Percentiles rank a stretch among this genome's conserved stretches.
These are phyloP conservation scores for Centropus bengalensis DNA, from an alignment of 2,113 vertebrate species.

Conservation along the genomic window DNA sequence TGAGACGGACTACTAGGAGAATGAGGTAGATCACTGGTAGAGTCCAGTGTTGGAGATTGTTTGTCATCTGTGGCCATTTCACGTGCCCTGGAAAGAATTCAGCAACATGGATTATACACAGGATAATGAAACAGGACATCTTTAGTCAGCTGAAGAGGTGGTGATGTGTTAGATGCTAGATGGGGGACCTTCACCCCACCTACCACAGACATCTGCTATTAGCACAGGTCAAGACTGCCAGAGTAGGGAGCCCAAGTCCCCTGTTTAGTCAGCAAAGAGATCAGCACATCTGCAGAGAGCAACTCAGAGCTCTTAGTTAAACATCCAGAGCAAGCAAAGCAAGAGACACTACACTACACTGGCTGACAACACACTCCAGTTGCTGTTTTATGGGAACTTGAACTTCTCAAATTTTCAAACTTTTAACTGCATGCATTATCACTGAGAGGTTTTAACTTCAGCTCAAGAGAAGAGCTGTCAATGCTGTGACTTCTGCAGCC, in stretches of 20 bases:
- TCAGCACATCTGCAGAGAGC: not conserved
- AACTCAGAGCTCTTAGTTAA: not conserved
- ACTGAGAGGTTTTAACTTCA: not conserved
- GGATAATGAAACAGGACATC: not conserved
- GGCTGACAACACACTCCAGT: not conserved
- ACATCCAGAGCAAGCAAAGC: not conserved
- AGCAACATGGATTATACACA: not conserved
- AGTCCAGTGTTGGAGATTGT: conserved; percentile 83
- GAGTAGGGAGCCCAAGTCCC: not conserved
- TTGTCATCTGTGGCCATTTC: conserved; percentile 95
- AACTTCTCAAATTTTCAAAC: not conserved
- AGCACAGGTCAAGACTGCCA: not conserved
- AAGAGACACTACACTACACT: not conserved
- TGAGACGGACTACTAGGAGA: conserved; percentile 91
- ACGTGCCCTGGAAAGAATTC: conserved; percentile 71
- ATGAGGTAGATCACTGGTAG: conserved; percentile 80
- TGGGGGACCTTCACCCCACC: not conserved
- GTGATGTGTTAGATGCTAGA: not conserved
- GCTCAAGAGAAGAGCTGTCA: not conserved
- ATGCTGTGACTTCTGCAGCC: not conserved
- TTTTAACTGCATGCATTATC: accelerated
- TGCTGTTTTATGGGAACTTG: not conserved
- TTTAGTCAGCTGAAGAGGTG: not conserved
- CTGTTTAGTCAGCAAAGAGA: not conserved
- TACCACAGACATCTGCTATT: not conserved